A percentile compares a stretch with the other conserved stretches of the same genome.
phyloP scores from a whole-genome alignment of 2,888 invertebrate genomes.

The Caenorhabditis parvicauda region DNA sequence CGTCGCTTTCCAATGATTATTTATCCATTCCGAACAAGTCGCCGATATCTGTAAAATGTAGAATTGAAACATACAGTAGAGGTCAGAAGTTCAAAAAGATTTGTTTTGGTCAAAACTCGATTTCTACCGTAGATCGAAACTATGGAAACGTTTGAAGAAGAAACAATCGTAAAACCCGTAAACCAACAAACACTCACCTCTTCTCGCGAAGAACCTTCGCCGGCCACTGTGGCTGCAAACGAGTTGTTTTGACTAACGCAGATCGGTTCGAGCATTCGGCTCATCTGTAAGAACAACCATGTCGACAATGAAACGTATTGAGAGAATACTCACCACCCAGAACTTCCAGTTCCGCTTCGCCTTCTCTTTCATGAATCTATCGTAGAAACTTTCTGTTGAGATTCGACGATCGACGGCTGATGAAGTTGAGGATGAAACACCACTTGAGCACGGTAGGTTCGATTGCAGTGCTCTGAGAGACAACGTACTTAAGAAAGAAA shows the following conservation, averaged over 20 bases:
- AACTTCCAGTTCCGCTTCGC: conserved; percentile 52
- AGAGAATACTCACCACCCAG: conserved; percentile 52
- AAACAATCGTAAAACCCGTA: not conserved
- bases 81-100: too few species aligned
- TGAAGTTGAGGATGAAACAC: conserved; percentile 15
- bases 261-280: conserved; percentile 38
- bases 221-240: conserved; percentile 28
- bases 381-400: conserved; percentile 37
- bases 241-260: conserved; percentile 31
- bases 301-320: not conserved
- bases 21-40: conserved; percentile 38
- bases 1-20: conserved; percentile 41
- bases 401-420: conserved; percentile 36
- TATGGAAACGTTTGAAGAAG: not conserved
- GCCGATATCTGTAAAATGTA: conserved; percentile 21
- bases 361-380: conserved; percentile 45
- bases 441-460: conserved; percentile 46
- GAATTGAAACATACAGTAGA: not conserved
- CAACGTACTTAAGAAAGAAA: not conserved
- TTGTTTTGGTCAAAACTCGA: too few species aligned
- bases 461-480: conserved; percentile 54
- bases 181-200: conserved; percentile 16
- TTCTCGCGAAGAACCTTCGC: conserved; percentile 28
- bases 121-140: too few species aligned
- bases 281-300: conserved; percentile 28